A percentile compares a stretch with the other conserved stretches of the same genome.
Conservation (phyloP, 2,888 invertebrate species). For the Sphaeridia pumilis region DNA sequence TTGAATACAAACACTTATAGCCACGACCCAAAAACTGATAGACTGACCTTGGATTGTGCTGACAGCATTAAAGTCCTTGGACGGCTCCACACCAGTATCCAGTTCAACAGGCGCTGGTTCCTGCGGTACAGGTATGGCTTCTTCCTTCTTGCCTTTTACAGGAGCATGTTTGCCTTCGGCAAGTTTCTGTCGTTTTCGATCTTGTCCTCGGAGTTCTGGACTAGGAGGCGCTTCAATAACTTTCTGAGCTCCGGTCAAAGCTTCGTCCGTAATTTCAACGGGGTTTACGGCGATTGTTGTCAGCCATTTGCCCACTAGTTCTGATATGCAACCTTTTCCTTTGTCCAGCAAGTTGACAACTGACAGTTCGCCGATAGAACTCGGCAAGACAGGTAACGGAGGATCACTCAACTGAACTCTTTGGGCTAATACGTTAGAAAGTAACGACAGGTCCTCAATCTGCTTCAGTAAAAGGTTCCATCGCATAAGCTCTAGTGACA, state of each 20-base stretch:
- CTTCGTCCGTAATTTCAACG: conserved; percentile 41
- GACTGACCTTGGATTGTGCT: neutral
- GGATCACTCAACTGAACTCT: conserved; percentile 20
- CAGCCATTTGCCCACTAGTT: conserved; percentile 77
- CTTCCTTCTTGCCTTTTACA: neutral
- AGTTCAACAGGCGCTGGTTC: too few relatives aligned
- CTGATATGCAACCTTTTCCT: conserved; percentile 59
- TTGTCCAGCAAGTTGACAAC: conserved; percentile 40
- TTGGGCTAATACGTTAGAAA: conserved; percentile 53
- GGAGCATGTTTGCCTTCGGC: conserved; percentile 7
- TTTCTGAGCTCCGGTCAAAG: conserved; percentile 4
- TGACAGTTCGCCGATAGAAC: conserved; percentile 35
- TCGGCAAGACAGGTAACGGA: conserved; percentile 19
- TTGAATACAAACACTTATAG: too few relatives aligned
- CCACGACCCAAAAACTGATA: too few relatives aligned
- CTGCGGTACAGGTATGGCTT: too few relatives aligned
- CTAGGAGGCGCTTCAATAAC: conserved; percentile 8
- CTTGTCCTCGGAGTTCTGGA: conserved; percentile 10
- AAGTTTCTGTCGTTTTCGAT: conserved; percentile 33
- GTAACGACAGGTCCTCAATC: conserved; percentile 72
- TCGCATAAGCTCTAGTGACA: conserved; percentile 71
- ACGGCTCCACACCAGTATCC: neutral
- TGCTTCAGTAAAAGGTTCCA: conserved; percentile 80
- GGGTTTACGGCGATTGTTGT: conserved; percentile 61
- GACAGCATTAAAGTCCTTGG: neutral